Conservation (phyloP, 2,888 invertebrate genomes). For the Arrhopalites spinosus region DNA sequence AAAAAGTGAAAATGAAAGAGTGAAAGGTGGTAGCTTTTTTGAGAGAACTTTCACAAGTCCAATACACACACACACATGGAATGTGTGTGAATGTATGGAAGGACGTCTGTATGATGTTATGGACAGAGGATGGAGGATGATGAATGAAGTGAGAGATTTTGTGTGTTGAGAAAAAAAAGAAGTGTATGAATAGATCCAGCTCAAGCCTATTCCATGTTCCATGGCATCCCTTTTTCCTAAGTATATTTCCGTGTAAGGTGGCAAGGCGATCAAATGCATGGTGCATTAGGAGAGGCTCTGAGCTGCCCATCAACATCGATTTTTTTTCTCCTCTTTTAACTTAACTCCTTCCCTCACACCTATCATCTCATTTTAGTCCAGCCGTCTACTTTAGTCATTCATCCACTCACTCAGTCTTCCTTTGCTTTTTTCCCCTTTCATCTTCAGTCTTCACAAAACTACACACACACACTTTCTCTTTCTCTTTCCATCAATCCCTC, state of each 20-base stretch:
- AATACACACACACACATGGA: too few relatives aligned
- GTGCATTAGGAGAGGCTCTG: slow-evolving; percentile 39
- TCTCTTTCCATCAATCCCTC: slow-evolving; percentile 2
- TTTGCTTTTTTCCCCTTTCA: too few relatives aligned
- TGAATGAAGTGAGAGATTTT: slow-evolving; percentile 41
- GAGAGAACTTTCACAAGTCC: too few relatives aligned
- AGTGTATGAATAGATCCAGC: slow-evolving; percentile 9
- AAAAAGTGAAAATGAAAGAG: neutral
- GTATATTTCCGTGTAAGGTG: slow-evolving; percentile 46
- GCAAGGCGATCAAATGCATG: slow-evolving; percentile 43
- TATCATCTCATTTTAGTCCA: slow-evolving; percentile 35
- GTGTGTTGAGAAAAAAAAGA: neutral
- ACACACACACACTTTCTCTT: neutral
- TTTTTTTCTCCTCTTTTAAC: slow-evolving; percentile 23
- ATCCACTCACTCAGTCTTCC: slow-evolving; percentile 16
- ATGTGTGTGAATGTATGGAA: neutral
- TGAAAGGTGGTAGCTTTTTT: neutral
- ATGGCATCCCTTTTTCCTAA: slow-evolving; percentile 31
- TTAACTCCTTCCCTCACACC: slow-evolving; percentile 18
- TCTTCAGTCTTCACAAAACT: neutral
- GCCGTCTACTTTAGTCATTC: slow-evolving; percentile 33
- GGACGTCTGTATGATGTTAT: neutral
- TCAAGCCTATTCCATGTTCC: slow-evolving; percentile 21
- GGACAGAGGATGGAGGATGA: slow-evolving; percentile 38
- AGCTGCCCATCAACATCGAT: slow-evolving; percentile 44